A percentile compares a stretch with the other conserved stretches of the same genome.
Evolutionary conservation across 1,140 invertebrate genomes (phyloP).

Genomic region (Drosophila bocqueti): DNA sequence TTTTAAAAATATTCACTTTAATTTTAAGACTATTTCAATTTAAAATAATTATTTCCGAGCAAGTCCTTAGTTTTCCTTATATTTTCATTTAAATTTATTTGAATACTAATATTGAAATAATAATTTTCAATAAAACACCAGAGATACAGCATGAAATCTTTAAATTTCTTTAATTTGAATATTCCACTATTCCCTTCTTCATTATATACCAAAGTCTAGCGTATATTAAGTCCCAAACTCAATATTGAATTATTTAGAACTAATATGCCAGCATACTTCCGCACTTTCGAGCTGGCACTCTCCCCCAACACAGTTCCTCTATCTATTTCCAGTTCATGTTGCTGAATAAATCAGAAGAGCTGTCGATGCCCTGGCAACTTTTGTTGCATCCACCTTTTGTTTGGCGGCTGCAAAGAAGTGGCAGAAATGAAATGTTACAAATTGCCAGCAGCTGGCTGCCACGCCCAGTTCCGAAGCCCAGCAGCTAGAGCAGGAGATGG

Average conservation of each 20-base stretch:
- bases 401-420: slow-evolving; percentile 26
- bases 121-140: not conserved
- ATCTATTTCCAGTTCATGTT: slow-evolving; percentile 26
- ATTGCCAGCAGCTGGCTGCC: slow-evolving; percentile 48
- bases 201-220: too few species aligned
- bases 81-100: too few species aligned
- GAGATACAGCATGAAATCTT: not conserved
- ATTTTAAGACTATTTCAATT: not conserved
- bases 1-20: not conserved
- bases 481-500: slow-evolving; percentile 8
- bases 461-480: slow-evolving; percentile 22
- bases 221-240: not conserved
- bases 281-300: not conserved
- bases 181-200: too few species aligned
- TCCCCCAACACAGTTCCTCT: not conserved
- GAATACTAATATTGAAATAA: too few species aligned
- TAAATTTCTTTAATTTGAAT: not conserved
- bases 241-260: not conserved
- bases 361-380: slow-evolving; percentile 32
- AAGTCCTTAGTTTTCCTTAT: not conserved
- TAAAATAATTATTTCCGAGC: not conserved
- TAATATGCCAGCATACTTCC: slow-evolving; percentile 1
- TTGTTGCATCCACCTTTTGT: slow-evolving; percentile 41
- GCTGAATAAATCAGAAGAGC: slow-evolving; percentile 38
- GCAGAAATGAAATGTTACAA: slow-evolving; percentile 48